Percentiles rank a stretch among this genome's conserved stretches.
Conservation (phyloP, 2,113 vertebrate genomes). For the Neogale vison region DNA sequence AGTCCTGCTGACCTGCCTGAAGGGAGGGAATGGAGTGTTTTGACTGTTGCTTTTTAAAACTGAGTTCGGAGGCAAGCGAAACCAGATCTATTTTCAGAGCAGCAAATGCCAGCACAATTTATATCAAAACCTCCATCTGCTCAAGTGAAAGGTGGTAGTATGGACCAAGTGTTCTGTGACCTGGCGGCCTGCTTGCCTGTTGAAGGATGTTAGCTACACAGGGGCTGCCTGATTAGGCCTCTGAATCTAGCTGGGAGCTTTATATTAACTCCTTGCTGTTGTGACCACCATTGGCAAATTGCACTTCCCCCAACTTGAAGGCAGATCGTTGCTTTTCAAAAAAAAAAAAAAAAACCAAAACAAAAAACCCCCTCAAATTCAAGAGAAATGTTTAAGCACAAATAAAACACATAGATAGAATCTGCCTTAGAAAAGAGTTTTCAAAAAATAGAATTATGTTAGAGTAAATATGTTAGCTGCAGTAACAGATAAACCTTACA, state of each 20-base stretch:
- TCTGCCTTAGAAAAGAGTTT: neutral
- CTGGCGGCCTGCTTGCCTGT: slow-evolving; percentile 17
- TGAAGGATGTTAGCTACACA: slow-evolving; percentile 1
- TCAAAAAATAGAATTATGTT: neutral
- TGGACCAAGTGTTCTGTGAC: slow-evolving; percentile 33
- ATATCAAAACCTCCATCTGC: slow-evolving; percentile 75
- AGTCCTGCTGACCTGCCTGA: slow-evolving; percentile 30
- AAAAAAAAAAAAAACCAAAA: neutral
- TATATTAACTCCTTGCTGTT: neutral
- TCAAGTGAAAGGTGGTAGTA: slow-evolving; percentile 49
- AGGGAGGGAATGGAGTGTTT: slow-evolving; percentile 48
- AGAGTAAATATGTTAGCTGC: neutral
- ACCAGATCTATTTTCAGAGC: slow-evolving; percentile 73
- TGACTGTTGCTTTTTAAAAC: slow-evolving; percentile 61
- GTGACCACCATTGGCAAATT: neutral
- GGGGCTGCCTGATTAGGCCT: neutral
- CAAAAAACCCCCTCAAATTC: neutral
- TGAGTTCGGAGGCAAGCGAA: slow-evolving; percentile 67
- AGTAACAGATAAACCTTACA: neutral
- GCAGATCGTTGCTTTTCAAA: neutral
- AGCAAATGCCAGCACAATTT: slow-evolving; percentile 74
- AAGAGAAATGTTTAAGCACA: neutral
- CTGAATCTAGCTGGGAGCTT: slow-evolving; percentile 29
- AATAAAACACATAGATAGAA: neutral
- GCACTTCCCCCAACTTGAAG: neutral